Conservation (phyloP, 2,113 vertebrate species). For the Aleadryas rufinucha region DNA sequence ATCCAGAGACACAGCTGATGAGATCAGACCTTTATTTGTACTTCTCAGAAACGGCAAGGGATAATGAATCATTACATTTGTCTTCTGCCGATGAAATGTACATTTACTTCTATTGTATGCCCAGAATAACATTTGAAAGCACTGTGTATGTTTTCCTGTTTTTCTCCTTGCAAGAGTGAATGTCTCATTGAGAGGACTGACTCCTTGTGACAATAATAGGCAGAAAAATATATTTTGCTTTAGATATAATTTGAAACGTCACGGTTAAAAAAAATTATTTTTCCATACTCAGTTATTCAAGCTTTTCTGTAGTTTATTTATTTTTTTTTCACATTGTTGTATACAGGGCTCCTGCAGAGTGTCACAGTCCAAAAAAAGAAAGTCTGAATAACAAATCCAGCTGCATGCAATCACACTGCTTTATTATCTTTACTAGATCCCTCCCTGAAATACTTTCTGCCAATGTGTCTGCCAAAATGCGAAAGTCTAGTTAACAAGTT, state of each 20-base stretch:
- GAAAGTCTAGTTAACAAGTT: not conserved
- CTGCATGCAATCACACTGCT: not conserved
- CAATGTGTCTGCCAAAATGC: not conserved
- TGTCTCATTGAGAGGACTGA: not conserved
- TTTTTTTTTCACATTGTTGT: not conserved
- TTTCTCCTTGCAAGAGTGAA: not conserved
- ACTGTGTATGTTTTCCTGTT: not conserved
- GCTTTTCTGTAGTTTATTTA: not conserved
- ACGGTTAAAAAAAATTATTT: not conserved
- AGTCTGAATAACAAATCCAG: not conserved
- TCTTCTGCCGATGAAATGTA: not conserved
- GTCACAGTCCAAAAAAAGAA: not conserved
- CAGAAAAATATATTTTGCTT: not conserved
- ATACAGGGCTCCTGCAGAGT: not conserved
- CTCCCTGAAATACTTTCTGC: not conserved
- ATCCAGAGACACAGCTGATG: not conserved
- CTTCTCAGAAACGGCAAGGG: not conserved
- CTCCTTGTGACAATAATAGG: not conserved
- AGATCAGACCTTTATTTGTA: constrained; percentile 20
- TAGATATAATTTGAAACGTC: not conserved
- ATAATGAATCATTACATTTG: constrained; percentile 6
- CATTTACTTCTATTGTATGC: not conserved
- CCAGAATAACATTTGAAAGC: not conserved
- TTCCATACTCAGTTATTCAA: not conserved
- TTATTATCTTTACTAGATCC: not conserved